Percentiles rank a stretch among this genome's conserved stretches.
Conservation (phyloP, 2,797 vertebrate genomes). For the Heterohyrax brucei region DNA sequence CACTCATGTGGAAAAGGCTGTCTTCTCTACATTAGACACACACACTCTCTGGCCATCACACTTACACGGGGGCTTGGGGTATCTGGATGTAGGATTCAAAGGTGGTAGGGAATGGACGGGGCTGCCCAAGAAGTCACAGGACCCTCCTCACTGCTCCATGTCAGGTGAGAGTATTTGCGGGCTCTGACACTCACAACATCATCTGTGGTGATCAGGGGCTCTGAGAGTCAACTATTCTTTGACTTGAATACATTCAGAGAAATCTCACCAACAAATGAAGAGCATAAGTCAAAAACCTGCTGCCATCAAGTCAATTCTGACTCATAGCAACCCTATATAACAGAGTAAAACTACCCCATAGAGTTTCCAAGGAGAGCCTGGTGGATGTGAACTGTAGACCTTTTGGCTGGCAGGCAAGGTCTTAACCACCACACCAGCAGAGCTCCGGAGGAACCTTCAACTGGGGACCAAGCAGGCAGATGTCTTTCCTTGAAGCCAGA, state of each 20-base stretch:
- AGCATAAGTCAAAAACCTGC: no score
- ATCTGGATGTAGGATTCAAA: neutral
- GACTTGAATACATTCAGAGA: neutral
- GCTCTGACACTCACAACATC: neutral
- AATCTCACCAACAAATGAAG: neutral
- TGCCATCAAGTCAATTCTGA: no score
- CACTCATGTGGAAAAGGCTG: no score
- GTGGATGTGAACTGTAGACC: no score
- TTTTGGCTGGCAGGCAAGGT: no score
- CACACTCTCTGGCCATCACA: accelerated
- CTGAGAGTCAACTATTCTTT: neutral
- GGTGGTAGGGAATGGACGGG: no score
- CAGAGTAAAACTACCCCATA: no score
- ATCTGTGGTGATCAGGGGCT: neutral
- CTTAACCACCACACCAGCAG: no score
- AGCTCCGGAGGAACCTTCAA: neutral
- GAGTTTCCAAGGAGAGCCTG: no score
- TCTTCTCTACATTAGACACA: neutral
- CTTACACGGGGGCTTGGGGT: accelerated
- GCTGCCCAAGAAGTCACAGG: neutral
- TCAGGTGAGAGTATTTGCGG: neutral
- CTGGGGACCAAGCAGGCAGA: neutral
- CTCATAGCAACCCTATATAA: no score
- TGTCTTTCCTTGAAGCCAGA: neutral
- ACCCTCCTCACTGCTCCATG: neutral